These are phyloP conservation scores for Polyploca ridens DNA, from an alignment of 2,888 invertebrate species.

Conservation along the genomic window DNA sequence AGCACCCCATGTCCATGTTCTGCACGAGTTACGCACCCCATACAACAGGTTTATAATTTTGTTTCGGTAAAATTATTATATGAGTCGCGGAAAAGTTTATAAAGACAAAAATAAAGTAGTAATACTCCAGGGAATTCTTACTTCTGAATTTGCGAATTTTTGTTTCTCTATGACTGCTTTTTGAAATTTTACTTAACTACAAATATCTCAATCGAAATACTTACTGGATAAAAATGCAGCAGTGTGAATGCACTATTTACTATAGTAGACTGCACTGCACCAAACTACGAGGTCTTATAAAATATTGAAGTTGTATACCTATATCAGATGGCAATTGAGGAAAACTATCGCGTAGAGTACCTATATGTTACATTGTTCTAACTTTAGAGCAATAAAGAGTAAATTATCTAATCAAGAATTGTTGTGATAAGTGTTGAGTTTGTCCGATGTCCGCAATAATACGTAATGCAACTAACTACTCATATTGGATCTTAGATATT, in stretches of 20 bases:
- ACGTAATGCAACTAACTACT: conserved; percentile 18
- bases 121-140: too few relatives aligned
- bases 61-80: too few relatives aligned
- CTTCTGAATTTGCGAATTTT: background rate
- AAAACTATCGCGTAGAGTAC: background rate
- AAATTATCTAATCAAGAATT: conserved; percentile 6
- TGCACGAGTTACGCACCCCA: too few relatives aligned
- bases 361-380: background rate
- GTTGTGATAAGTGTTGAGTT: conserved; percentile 17
- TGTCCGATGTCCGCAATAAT: conserved; percentile 15
- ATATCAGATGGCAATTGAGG: background rate
- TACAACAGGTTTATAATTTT: too few relatives aligned
- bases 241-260: background rate
- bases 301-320: background rate
- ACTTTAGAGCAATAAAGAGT: conserved; percentile 4
- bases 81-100: too few relatives aligned
- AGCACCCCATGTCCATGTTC: too few relatives aligned
- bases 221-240: background rate
- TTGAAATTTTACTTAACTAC: too few relatives aligned
- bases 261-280: background rate
- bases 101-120: too few relatives aligned
- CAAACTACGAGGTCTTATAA: background rate
- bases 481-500: conserved; percentile 31
- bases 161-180: background rate
- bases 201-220: background rate